Base-by-base conservation (phyloP, 92 coral and sea anemone species). In the Isaurus tuberculatus region DNA sequence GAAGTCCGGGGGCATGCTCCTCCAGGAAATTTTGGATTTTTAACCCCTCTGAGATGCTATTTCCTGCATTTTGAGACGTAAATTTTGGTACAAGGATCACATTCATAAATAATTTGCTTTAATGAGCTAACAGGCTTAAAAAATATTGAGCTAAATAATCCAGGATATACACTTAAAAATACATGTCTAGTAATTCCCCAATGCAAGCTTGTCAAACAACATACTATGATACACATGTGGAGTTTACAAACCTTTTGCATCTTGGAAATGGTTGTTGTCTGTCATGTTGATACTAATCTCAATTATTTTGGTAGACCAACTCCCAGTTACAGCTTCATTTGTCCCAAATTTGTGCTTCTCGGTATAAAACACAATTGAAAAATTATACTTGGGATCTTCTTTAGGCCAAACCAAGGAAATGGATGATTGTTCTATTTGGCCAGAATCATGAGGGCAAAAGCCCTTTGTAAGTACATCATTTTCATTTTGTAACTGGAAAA, bases 381-480 rank as follows among this genome's bases (percentile, higher is more conserved):
- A 72, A 57, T 43, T 72, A 34, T 72, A 72, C 11, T 72, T 72
- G 8, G 78, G 78, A 14, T 72, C 55, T 20, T 9, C 61, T 25
- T 28, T 33, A 25, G 78, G 78, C 78, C 78, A 72, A 2, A 33
- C 26, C 22, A 72, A 23, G 2, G 78, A 72, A 40, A 72, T 72
- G 28, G 48, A 72, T 19, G 78, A 72, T 44, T 6, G 1, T 40
- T 71, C 30, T 6, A 32, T 53, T 25, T 14, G 4, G 8, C 15
- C 5, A 14, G 61, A 4, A 2, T 72, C n/a, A 4, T 43, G 78
- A 1, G 26, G 60, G 22, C 78, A 72, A 25, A 22, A 72, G 11
- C 78, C 78, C 25, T 3, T 14, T 72, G 78, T 30, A 27, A 5
- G 10, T 57, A 72, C 78, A 5, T 15, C 17, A 3, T 72, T 30